Evolutionary conservation across 2,888 invertebrate genomes (phyloP).

Genomic region (Mechanitis mazaeus): DNA sequence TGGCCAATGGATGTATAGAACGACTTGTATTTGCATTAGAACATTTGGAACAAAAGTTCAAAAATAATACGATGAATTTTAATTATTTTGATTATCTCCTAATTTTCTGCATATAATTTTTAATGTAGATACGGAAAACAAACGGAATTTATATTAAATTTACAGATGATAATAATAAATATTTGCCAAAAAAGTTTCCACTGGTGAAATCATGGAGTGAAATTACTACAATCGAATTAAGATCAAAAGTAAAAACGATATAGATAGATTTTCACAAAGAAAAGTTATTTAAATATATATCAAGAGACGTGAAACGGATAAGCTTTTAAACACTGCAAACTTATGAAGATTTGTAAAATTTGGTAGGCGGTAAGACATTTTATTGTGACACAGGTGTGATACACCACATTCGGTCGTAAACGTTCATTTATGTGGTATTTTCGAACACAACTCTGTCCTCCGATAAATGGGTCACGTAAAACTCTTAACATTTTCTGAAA

Average conservation of each 20-base stretch:
- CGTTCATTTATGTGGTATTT: conserved; percentile 41
- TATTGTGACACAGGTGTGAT: conserved; percentile 63
- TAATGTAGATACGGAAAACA: too few species aligned
- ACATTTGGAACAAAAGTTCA: not conserved
- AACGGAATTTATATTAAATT: too few species aligned
- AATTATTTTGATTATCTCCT: too few species aligned
- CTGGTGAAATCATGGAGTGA: too few species aligned
- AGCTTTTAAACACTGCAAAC: conserved; percentile 41
- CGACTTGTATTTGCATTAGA: not conserved
- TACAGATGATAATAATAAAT: too few species aligned
- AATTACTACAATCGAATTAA: too few species aligned
- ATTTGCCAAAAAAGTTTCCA: too few species aligned
- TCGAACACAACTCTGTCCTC: conserved; percentile 4
- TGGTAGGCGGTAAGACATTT: conserved; percentile 59
- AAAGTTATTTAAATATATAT: too few species aligned
- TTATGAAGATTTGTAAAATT: conserved; percentile 43
- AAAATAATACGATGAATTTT: not conserved
- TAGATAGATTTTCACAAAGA: too few species aligned
- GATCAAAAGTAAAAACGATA: too few species aligned
- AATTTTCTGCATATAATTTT: too few species aligned
- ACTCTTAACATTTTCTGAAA: not conserved
- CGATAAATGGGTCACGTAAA: conserved; percentile 4
- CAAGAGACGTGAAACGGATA: conserved; percentile 26
- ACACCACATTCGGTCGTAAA: conserved; percentile 55
- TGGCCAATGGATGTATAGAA: not conserved